Evolutionary conservation across 2,113 vertebrate genomes (phyloP), one percentile per base, ranked within the genome.

Genomic region (Dissostichus mawsoni): DNA sequence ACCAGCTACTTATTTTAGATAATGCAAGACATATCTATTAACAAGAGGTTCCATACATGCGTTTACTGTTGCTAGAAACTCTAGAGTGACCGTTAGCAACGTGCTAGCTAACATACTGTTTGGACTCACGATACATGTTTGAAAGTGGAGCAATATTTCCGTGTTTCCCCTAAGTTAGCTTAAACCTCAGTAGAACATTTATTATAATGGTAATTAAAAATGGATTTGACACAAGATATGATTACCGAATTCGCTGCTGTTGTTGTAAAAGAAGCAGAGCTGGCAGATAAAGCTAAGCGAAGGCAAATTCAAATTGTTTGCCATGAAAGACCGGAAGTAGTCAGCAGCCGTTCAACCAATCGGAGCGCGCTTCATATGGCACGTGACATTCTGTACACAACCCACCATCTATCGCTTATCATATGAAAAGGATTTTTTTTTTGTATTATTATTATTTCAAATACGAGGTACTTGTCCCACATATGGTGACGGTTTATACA

Each of bases 241-340:
- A 56, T 77, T 85, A 78, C 82, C 80, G 25, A 62, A 41, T 41
- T 41, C 20, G 0, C 0, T 9, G 20, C 16, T 50, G 20, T n/a
- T 56, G 1, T 47, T 65, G 1, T 56, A 51, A 74, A 18, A 47
- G 12, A 45, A 3, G 2, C 41, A 29, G 17, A 20, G 1, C 7
- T 0, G 0, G 2, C 11, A 9, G 2, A 59, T 4, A 17, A 4
- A 5, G 8, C 6, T 8, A 0, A 3, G 0, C 16, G 2, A 14
- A 20, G 23, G 0, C 0, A 47, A 65, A 83, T 92, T 92, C 53
- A 91, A 92, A 91, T 74, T 3, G 51, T 29, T 16, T 25, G 10
- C 25, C 4, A 11, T 36, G 8, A 5, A 14, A 41, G 0, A 41
- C 55, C 87, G 87, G 88, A 91, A 74, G 80, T 74, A 65, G 74